Base-by-base conservation (phyloP, 2,113 vertebrate genomes). In the Sphyrna mokarran region DNA sequence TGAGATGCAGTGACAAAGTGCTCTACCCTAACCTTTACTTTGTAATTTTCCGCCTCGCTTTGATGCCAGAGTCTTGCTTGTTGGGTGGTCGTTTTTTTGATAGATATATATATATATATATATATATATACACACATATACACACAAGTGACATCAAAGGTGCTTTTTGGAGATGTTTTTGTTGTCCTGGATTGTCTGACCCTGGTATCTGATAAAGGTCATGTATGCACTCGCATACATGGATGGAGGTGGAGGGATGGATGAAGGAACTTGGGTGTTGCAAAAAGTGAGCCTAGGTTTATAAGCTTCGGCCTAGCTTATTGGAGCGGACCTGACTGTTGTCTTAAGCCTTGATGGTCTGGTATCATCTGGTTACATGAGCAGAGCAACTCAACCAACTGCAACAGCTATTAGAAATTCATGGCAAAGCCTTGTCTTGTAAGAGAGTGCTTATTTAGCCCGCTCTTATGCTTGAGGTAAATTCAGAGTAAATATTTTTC, bases 191-290 rank as follows among this genome's bases (percentile, higher is more conserved):
- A 23, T n/a, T 37, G 29, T 66, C 10, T 91, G 89, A 91, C 89
- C 89, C 89, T 22, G 16, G 29, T 33, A 91, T 66, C 29, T 91
- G 89, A 91, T 91, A 37, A 91, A 91, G 89, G 89, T 63, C 29
- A 66, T 16, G 61, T 61, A 20, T 20, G 20, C 29, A 90, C 54
- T n/a, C 8, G n/a, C n/a, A n/a, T n/a, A n/a, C n/a, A n/a, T n/a
- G n/a, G n/a, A n/a, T n/a, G n/a, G 48, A 54, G 33, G 89, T 16
- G 89, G 58, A 58, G 22, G 85, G 86, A 58, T 26, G 26, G 43
- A 89, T 26, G 48, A 61, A 48, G 86, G 86, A 54, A 89, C 2
- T 26, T 33, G 87, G 58, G 48, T 29, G 61, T 61, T 90, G 87
- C 29, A 63, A 83, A 83, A 43, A 83, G 78, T 11, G 37, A 89